Conservation (phyloP, 2,797 vertebrate genomes). For the Lateolabrax maculatus region DNA sequence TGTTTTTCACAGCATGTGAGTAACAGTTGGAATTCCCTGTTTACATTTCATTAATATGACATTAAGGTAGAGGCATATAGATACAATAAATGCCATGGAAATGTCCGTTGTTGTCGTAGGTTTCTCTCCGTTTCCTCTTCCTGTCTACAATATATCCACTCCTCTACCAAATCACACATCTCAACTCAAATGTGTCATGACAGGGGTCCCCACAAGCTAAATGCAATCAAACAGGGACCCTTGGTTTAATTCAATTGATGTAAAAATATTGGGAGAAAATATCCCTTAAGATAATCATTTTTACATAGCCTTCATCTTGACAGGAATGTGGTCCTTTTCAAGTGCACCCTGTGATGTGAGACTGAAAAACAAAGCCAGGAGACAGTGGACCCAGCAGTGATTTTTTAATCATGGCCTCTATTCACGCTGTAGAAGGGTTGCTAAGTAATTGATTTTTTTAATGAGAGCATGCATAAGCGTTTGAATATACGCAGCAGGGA, state of each 20-base stretch:
- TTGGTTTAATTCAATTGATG: constrained; percentile 35
- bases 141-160: background rate
- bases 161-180: constrained; percentile 19
- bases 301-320: constrained; percentile 61
- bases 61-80: background rate
- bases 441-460: constrained; percentile 84
- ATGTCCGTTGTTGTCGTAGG: background rate
- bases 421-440: constrained; percentile 84
- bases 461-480: constrained; percentile 65
- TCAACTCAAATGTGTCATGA: constrained; percentile 25
- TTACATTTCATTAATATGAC: constrained; percentile 42
- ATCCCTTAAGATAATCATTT: constrained; percentile 41
- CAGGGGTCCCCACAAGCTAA: constrained; percentile 31
- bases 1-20: constrained; percentile 17
- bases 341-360: constrained; percentile 60
- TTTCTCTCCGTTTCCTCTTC: constrained; percentile 1
- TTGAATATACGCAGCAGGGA: constrained; percentile 68
- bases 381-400: constrained; percentile 61
- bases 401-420: constrained; percentile 71
- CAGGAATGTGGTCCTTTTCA: constrained; percentile 63
- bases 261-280: background rate
- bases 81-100: background rate
- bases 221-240: constrained; percentile 44
- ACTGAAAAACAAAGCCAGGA: constrained; percentile 65
- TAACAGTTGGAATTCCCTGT: constrained; percentile 54